phyloP scores from a whole-genome alignment of 1,140 invertebrate genomes.

The Megalonaias nervosa region DNA sequence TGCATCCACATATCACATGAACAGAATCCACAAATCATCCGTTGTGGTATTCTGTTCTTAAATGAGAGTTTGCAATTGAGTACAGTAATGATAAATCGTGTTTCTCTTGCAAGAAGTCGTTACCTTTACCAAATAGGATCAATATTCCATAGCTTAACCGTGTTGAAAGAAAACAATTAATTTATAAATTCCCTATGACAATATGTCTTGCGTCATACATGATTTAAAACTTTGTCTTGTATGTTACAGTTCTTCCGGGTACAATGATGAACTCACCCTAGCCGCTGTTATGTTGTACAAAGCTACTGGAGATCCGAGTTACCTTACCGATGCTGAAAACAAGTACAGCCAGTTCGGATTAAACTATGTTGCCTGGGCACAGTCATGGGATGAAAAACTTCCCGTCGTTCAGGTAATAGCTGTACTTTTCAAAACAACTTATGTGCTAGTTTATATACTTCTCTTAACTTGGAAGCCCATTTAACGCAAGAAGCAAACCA shows the following conservation, averaged over 20 bases:
- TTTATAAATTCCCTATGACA: not conserved
- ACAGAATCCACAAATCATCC: too few species aligned
- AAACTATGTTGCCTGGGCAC: constrained; percentile 74
- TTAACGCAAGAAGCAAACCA: too few species aligned
- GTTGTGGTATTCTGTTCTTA: too few species aligned
- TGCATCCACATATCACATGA: too few species aligned
- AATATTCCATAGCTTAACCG: too few species aligned
- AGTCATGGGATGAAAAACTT: constrained; percentile 37
- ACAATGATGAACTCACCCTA: constrained; percentile 78
- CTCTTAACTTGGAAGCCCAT: too few species aligned
- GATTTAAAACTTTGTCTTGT: constrained; percentile 49
- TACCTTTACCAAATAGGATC: too few species aligned
- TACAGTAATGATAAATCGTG: too few species aligned
- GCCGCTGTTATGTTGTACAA: constrained; percentile 77
- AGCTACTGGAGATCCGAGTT: constrained; percentile 73
- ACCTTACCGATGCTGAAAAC: constrained; percentile 73
- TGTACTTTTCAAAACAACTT: not conserved
- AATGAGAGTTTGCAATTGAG: too few species aligned
- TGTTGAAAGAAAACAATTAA: not conserved
- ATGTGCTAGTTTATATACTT: not conserved
- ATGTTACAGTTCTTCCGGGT: constrained; percentile 6
- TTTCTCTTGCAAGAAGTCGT: too few species aligned
- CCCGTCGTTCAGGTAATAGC: not conserved
- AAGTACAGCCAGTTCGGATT: constrained; percentile 63
- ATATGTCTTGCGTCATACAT: constrained; percentile 40